Percentiles rank a stretch among this genome's conserved stretches.
Evolutionary conservation across 2,888 invertebrate genomes (phyloP).

Genomic region (Diploptera punctata): DNA sequence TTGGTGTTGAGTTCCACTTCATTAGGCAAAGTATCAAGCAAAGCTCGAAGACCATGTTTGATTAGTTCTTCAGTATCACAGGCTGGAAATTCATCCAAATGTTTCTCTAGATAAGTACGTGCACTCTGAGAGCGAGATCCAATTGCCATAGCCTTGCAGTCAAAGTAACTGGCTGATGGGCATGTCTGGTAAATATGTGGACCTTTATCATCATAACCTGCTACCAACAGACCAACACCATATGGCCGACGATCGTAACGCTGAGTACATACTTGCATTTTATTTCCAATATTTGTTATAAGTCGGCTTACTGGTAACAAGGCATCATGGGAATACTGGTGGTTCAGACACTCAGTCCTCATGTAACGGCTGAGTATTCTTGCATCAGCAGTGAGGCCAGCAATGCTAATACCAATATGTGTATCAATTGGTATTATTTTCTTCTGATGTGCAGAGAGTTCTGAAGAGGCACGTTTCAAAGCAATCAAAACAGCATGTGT

Average conservation of each 20-base stretch:
- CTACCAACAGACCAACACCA: conserved; percentile 96
- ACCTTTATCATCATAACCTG: conserved; percentile 95
- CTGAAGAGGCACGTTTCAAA: conserved; percentile 94
- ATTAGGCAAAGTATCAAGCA: conserved; percentile 94
- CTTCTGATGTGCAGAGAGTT: conserved; percentile 96
- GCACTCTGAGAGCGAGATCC: conserved; percentile 98
- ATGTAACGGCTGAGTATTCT: conserved; percentile 89
- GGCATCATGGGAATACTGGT: conserved; percentile 90
- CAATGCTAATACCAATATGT: conserved; percentile 96
- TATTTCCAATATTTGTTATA: conserved; percentile 86
- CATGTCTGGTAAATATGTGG: conserved; percentile 98
- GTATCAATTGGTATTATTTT: conserved; percentile 96
- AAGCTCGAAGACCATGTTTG: conserved; percentile 91
- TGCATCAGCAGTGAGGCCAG: conserved; percentile 97
- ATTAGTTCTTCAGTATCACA: conserved; percentile 80
- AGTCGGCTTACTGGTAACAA: conserved; percentile 87
- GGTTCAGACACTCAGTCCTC: conserved; percentile 94
- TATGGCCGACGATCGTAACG: conserved; percentile 96
- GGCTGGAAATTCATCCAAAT: conserved; percentile 75
- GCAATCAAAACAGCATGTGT: conserved; percentile 95
- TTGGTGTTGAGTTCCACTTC: conserved; percentile 92
- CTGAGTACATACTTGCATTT: conserved; percentile 97
- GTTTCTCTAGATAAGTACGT: conserved; percentile 94
- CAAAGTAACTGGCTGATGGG: conserved; percentile 97
- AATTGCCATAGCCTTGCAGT: conserved; percentile 98